Conservation (phyloP, 2,888 invertebrate species). For the Pheosia tremula region DNA sequence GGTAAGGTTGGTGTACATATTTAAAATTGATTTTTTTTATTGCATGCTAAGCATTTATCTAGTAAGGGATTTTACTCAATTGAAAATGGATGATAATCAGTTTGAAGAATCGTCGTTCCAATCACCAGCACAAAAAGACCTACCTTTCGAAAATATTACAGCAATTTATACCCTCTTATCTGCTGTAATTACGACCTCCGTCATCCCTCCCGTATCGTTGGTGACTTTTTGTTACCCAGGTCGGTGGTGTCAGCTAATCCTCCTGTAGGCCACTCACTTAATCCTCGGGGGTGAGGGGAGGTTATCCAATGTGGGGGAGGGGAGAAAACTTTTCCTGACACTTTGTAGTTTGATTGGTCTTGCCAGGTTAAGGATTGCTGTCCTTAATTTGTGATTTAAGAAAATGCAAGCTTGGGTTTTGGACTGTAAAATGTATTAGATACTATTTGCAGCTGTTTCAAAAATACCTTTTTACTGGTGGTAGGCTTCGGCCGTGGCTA, state of each 20-base stretch:
- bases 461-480: too few relatives aligned
- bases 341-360: constrained; percentile 43
- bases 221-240: constrained; percentile 39
- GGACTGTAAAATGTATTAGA: too few relatives aligned
- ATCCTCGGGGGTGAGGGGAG: constrained; percentile 36
- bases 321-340: constrained; percentile 48
- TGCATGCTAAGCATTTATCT: too few relatives aligned
- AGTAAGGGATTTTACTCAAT: too few relatives aligned
- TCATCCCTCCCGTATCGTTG: constrained; percentile 30
- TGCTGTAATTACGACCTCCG: constrained; percentile 30
- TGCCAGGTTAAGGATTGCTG: constrained; percentile 28
- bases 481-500: too few relatives aligned
- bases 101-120: background rate
- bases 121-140: background rate
- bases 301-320: constrained; percentile 33
- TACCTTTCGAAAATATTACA: background rate
- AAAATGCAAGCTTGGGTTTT: too few relatives aligned
- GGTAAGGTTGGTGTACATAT: constrained; percentile 35
- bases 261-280: constrained; percentile 45
- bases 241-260: constrained; percentile 44
- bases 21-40: constrained; percentile 9
- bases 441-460: too few relatives aligned
- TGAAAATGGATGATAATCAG: too few relatives aligned
- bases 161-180: constrained; percentile 14
- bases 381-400: background rate